Conservation (phyloP, 23 tunicate genomes). For the Trididemnum nubilum region DNA sequence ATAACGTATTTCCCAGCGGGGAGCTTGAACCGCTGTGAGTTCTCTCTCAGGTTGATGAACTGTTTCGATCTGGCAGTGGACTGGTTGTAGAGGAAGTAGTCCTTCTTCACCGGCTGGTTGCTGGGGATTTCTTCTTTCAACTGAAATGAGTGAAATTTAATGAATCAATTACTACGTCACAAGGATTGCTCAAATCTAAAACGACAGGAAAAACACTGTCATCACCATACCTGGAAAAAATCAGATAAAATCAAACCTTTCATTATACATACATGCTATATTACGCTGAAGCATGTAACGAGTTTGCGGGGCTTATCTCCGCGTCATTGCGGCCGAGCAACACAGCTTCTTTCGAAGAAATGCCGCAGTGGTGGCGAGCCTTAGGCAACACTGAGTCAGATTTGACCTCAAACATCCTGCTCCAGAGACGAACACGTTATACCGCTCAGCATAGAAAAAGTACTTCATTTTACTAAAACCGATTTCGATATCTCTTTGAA, state of each 20-base stretch:
- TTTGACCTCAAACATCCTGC: too few relatives aligned
- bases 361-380: too few relatives aligned
- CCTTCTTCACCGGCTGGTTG: conserved; percentile 64
- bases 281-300: not conserved
- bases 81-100: conserved; percentile 92
- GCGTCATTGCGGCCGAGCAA: not conserved
- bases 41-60: conserved; percentile 93
- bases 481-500: too few relatives aligned
- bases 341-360: not conserved
- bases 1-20: conserved; percentile 91
- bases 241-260: not conserved
- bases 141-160: conserved; percentile 36
- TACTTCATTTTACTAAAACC: too few relatives aligned
- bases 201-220: too few relatives aligned
- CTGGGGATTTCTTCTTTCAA: conserved; percentile 47
- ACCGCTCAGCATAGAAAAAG: too few relatives aligned
- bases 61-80: conserved; percentile 90
- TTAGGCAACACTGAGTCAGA: too few relatives aligned
- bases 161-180: too few relatives aligned
- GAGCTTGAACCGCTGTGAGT: conserved; percentile 80
- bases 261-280: not conserved
- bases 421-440: too few relatives aligned
- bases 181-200: too few relatives aligned
- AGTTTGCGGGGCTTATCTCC: not conserved
- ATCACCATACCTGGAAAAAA: too few relatives aligned